Evolutionary conservation across 2,888 invertebrate genomes (phyloP), one percentile per base, ranked within the genome.

Genomic region (Molanna angustata): DNA sequence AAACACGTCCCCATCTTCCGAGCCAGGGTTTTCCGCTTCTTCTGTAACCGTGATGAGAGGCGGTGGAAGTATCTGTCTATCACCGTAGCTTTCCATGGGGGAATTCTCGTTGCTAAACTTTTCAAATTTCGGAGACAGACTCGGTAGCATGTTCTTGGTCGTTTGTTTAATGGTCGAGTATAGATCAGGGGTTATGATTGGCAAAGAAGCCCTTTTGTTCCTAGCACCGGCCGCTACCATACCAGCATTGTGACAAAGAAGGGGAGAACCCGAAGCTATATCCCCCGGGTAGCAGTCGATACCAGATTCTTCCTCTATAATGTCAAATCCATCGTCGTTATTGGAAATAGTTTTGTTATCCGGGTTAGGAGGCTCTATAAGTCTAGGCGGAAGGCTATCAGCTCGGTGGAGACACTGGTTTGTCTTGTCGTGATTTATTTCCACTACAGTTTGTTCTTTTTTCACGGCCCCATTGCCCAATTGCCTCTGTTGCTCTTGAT

Each of bases 91-190:
- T 17, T 72, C 73, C 42, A 65, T 67, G 6, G 72, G 68, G 33
- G 80, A 80, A 31, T 71, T 69, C 43, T 81, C 80, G 63, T 81
- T 79, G 55, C 69, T 71, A 16, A 82, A 65, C 58, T 78, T 75
- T 64, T 81, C 81, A 63, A 82, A 82, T 62, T 80, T 80, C 0
- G 80, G 80, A n/a, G 78, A 78, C 2, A 72, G 71, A 18, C 71
- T 67, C 1, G 79, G 75, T 2, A 76, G 62, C 39, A 80, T 74
- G 59, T 64, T 68, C 54, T 69, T 71, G 14, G 70, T 70, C 11
- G 70, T 74, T 39, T 80, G 80, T 60, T 76, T 78, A 9, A 80
- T 75, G 51, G 80, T 74, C 37, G 78, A 79, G 59, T 80, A 81
- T 57, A 80, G 67, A 57, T 81, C 80, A 6, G 74, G 69, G 47